A percentile compares a stretch with the other conserved stretches of the same genome.
These are phyloP conservation scores for Pseudopleuronectes americanus DNA, from an alignment of 2,797 vertebrate species.

Conservation along the genomic window DNA sequence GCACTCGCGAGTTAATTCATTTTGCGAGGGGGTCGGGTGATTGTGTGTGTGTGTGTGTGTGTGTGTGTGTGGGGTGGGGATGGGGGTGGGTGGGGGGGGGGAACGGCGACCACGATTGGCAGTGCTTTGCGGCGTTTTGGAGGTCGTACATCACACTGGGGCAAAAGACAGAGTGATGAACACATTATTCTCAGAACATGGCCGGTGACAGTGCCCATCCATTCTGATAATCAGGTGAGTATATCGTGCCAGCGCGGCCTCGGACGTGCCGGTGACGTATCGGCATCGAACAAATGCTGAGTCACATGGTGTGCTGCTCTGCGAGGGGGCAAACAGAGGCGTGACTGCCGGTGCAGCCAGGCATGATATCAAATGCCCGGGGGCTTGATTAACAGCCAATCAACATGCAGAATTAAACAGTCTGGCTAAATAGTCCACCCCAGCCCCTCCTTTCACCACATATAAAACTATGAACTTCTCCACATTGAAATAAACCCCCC, in stretches of 20 bases:
- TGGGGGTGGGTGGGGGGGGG: neutral
- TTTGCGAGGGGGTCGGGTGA: constrained; percentile 1
- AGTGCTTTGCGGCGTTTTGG: constrained; percentile 56
- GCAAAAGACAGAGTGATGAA: constrained; percentile 69
- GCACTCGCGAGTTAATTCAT: constrained; percentile 40
- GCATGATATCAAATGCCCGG: constrained; percentile 77
- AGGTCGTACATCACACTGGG: constrained; percentile 67
- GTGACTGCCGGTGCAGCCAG: constrained; percentile 77
- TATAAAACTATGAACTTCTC: constrained; percentile 62
- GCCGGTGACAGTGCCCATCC: constrained; percentile 77
- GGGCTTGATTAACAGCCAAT: constrained; percentile 77
- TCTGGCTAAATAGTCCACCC: constrained; percentile 58
- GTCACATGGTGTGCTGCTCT: constrained; percentile 74
- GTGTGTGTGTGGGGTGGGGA: too few species aligned
- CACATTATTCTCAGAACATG: constrained; percentile 73
- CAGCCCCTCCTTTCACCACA: constrained; percentile 31
- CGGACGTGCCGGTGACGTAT: constrained; percentile 72
- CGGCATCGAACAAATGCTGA: constrained; percentile 79
- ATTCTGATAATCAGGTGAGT: constrained; percentile 77
- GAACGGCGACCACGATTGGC: constrained; percentile 42
- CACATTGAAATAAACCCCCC: constrained; percentile 21
- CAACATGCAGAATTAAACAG: constrained; percentile 78
- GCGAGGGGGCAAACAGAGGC: constrained; percentile 70
- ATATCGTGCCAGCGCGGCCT: constrained; percentile 65
- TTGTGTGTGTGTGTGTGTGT: too few species aligned